Percentiles rank a stretch among this genome's conserved stretches.
Conservation (phyloP, 1,140 invertebrate genomes). For the Calliopsis andreniformis region DNA sequence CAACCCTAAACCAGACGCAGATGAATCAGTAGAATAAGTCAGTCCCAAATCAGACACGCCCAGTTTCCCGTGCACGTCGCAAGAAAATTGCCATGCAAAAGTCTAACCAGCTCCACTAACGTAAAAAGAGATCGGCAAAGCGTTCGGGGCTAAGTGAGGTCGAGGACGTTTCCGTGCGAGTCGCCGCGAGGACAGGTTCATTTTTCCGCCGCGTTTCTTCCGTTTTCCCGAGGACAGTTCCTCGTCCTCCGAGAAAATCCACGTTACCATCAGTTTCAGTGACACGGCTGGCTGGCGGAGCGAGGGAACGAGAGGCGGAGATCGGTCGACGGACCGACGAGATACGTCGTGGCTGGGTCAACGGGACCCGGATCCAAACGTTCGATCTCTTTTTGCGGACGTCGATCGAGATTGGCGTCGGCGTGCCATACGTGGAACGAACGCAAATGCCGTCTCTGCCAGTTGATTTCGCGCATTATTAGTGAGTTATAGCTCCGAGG, state of each 20-base stretch:
- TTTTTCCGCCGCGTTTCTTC: constrained; percentile 43
- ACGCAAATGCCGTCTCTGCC: constrained; percentile 29
- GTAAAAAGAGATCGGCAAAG: not conserved
- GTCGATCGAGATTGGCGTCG: constrained; percentile 10
- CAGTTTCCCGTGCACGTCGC: not conserved
- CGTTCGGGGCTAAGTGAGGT: not conserved
- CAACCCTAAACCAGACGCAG: too few relatives aligned
- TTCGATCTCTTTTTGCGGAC: constrained; percentile 28
- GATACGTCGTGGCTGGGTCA: constrained; percentile 14
- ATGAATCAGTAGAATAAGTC: too few relatives aligned
- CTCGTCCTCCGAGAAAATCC: constrained; percentile 13
- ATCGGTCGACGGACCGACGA: constrained; percentile 8
- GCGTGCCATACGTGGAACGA: constrained; percentile 37
- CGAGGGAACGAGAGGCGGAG: not conserved
- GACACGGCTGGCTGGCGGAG: too few relatives aligned
- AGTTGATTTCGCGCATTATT: constrained; percentile 24
- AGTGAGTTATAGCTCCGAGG: constrained; percentile 13
- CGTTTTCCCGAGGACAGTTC: constrained; percentile 37
- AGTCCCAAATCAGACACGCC: too few relatives aligned
- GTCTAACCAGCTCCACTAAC: not conserved
- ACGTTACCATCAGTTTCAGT: constrained; percentile 14
- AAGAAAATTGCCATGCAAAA: not conserved
- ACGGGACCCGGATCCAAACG: not conserved
- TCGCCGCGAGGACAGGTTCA: constrained; percentile 33
- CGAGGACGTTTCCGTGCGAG: not conserved